Conservation (phyloP, 2,113 vertebrate genomes). For the Egretta garzetta region DNA sequence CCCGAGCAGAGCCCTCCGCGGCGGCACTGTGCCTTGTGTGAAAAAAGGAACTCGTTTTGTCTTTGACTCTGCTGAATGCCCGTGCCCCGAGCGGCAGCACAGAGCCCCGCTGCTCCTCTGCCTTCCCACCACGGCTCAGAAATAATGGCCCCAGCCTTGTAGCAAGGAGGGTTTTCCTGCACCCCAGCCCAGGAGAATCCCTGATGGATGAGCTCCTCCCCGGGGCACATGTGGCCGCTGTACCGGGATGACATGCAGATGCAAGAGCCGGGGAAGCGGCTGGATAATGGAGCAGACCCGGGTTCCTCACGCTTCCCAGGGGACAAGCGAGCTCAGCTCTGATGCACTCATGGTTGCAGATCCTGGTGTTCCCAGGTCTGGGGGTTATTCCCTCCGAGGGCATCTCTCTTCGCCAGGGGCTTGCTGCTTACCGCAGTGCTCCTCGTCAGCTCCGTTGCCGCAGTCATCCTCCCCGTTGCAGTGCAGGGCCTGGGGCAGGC, state of each 20-base stretch:
- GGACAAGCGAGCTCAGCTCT: neutral
- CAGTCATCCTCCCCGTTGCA: conserved; percentile 74
- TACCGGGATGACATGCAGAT: fast-evolving
- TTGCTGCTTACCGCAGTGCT: conserved; percentile 72
- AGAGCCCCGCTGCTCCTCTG: no score
- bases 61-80: neutral
- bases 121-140: neutral
- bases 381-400: neutral
- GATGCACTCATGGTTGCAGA: fast-evolving
- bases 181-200: neutral
- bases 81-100: fast-evolving
- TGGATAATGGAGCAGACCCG: neutral
- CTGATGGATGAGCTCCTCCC: neutral
- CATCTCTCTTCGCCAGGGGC: neutral
- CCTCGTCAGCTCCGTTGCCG: conserved; percentile 73
- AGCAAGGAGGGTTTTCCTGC: neutral
- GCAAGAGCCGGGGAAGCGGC: neutral
- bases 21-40: fast-evolving
- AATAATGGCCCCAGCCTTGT: neutral
- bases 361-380: fast-evolving
- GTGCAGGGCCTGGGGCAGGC: conserved; percentile 74
- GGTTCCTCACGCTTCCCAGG: neutral
- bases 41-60: no score
- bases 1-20: neutral
- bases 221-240: fast-evolving